Base-by-base conservation (phyloP, 2,888 invertebrate species). In the Shargacucullia verbasci region DNA sequence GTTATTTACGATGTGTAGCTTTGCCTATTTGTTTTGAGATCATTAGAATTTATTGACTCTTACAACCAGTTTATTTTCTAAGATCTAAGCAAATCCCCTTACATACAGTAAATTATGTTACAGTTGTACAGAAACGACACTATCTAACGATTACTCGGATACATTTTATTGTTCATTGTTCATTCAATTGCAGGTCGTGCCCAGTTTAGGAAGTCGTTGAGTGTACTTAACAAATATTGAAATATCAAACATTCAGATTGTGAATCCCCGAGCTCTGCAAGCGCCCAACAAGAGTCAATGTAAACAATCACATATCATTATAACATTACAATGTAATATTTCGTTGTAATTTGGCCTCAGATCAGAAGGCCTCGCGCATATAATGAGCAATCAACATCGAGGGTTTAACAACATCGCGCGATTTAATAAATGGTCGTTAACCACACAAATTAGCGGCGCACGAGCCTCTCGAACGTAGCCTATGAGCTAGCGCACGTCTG, bases 201-300 rank as follows among this genome's bases (percentile, higher is more conserved):
- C 13, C 10, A 10, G 15, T 25, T 8, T 40, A 14, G 10, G 11
- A 41, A 50, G 41, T 59, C 27, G n/a, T 46, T n/a, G n/a, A 45
- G n/a, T 34, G 37, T 41, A 25, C 43, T 34, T 7, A 38, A 38
- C 37, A 38, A 63, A 50, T 43, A 46, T 67, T 50, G 41, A n/a
- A 27, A 34, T 4, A 33, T 7, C 34, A 13, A 15, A 68, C 41
- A 41, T 10, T 13, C 12, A 15, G 45, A 12, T 4, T 46, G 62
- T 49, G 45, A 68, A 46, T 60, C 60, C 68, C 62, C 62, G 60
- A 14, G 14, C 33, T n/a, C 13, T 38, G 60, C 50, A 49, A 14
- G 27, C 6, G 40, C 10, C 13, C 48, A 45, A 41, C 49, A 12
- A 31, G 34, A 58, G 15, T 40, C 59, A 37, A 37, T 41, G 68